A percentile compares a stretch with the other conserved stretches of the same genome.
phyloP scores from a whole-genome alignment of 2,113 vertebrate species.

The Crotophaga sulcirostris region DNA sequence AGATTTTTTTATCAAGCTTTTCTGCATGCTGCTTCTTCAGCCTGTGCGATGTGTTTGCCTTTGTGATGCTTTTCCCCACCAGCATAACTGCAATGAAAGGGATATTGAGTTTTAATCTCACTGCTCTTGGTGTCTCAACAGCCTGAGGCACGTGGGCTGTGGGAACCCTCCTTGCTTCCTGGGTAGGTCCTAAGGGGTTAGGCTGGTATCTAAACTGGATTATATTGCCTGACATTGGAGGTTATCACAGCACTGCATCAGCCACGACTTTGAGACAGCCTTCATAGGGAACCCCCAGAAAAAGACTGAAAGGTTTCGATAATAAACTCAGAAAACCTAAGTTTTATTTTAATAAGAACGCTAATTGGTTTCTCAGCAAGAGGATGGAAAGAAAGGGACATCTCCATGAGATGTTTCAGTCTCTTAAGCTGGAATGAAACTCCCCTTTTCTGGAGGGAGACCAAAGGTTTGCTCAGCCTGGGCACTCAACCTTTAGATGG shows the following conservation, averaged over 20 bases:
- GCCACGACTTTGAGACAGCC: rapidly evolving
- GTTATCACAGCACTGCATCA: not conserved
- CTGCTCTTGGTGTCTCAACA: not conserved
- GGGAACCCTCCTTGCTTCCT: not conserved
- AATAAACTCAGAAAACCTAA: not conserved
- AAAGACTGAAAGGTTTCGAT: not conserved
- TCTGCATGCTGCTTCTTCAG: not conserved
- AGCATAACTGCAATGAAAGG: not conserved
- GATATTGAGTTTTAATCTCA: not conserved
- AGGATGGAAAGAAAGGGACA: rapidly evolving
- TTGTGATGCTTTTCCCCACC: not conserved
- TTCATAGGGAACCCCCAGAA: not conserved
- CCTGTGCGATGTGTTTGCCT: not conserved
- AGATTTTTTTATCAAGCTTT: not conserved
- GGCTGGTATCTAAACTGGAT: not conserved
- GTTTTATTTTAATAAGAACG: not conserved
- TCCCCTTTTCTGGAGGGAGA: not conserved
- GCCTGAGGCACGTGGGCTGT: not conserved
- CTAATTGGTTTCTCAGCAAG: not conserved
- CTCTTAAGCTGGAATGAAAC: not conserved
- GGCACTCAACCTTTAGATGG: not conserved
- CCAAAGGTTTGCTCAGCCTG: not conserved
- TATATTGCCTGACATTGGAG: not conserved
- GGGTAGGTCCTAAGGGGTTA: not conserved
- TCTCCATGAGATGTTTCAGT: not conserved